Base-by-base conservation (phyloP, 2,113 vertebrate species). In the Dipodomys stephensi region DNA sequence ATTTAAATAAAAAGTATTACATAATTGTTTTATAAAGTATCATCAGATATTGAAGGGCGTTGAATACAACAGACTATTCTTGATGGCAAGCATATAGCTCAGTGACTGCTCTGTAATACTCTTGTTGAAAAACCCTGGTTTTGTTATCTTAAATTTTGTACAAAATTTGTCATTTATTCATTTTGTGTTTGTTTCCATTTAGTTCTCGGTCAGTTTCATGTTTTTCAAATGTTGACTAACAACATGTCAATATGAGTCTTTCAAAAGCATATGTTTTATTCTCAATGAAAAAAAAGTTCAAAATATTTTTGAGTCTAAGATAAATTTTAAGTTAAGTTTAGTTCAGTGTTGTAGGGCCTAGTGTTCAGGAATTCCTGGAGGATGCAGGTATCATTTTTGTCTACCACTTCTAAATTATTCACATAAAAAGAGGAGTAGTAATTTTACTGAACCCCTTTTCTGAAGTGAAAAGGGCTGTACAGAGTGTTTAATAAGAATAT, bases 351-450 rank as follows among this genome's bases (percentile, higher is more conserved):
- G 2, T 57, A 93, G 49, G 49, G 49, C 49, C 10, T 49, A 11
- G 49, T 49, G 49, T 49, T 49, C 93, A 96, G 80, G 68, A 95
- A 97, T 97, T 97, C 80, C 83, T 96, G 18, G 81, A 95, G 94
- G 96, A 96, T 83, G 88, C 7, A 92, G 74, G 71, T 94, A 87
- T 57, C 76, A 96, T 96, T 94, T 28, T 84, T 95, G 95, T 23
- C 88, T 95, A 73, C 49, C 94, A 87, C 87, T 96, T 86, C 92
- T 95, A 97, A 90, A 79, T 95, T 97, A 97, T 96, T 95, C 97
- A 92, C 62, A 96, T 91, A 96, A 96, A 96, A 2, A 97, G 69
- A 86, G 89, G 93, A 72, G 69, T 46, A 92, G 39, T 84, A 96
- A 92, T 96, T 98, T 97, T 97, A 78, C 93, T 73, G 23, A 96